Percentiles rank a stretch among this genome's conserved stretches.
These are phyloP conservation scores for Reticulitermes lucifugus DNA, from an alignment of 2,888 invertebrate genomes.

Conservation along the genomic window DNA sequence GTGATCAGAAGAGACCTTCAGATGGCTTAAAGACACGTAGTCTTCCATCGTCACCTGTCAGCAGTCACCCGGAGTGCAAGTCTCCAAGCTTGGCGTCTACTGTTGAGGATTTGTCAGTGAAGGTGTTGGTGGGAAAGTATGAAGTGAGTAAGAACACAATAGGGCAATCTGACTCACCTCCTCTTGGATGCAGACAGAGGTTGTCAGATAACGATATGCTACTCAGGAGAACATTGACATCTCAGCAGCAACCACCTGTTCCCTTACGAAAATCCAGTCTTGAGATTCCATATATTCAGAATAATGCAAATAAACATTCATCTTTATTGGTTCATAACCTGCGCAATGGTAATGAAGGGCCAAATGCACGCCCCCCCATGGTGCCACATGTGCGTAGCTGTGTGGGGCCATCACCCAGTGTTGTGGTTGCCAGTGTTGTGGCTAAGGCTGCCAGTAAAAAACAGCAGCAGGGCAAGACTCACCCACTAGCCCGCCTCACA, in stretches of 20 bases:
- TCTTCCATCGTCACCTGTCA: constrained; percentile 74
- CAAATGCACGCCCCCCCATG: constrained; percentile 62
- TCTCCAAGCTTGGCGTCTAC: constrained; percentile 57
- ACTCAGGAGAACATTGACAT: constrained; percentile 52
- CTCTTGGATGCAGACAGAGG: constrained; percentile 54
- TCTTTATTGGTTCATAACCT: constrained; percentile 53
- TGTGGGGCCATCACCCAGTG: constrained; percentile 67
- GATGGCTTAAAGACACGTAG: constrained; percentile 65
- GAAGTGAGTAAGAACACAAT: constrained; percentile 64
- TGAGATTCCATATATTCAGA: constrained; percentile 61
- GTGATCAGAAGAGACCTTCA: constrained; percentile 38
- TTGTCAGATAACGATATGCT: constrained; percentile 58
- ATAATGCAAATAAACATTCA: constrained; percentile 48
- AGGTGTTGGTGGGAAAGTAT: constrained; percentile 81
- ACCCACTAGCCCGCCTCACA: constrained; percentile 89
- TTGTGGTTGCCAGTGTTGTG: constrained; percentile 76
- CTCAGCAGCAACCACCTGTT: constrained; percentile 58
- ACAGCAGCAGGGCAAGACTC: constrained; percentile 91
- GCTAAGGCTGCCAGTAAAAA: constrained; percentile 81
- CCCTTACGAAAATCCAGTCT: constrained; percentile 60
- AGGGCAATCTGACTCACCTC: constrained; percentile 39
- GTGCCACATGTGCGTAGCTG: constrained; percentile 61
- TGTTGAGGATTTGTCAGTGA: constrained; percentile 77
- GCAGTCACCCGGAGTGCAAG: constrained; percentile 65
- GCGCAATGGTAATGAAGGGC: constrained; percentile 49